These are phyloP conservation scores for Sylvilagus floridanus DNA, from an alignment of 2,797 vertebrate genomes.

Conservation along the genomic window DNA sequence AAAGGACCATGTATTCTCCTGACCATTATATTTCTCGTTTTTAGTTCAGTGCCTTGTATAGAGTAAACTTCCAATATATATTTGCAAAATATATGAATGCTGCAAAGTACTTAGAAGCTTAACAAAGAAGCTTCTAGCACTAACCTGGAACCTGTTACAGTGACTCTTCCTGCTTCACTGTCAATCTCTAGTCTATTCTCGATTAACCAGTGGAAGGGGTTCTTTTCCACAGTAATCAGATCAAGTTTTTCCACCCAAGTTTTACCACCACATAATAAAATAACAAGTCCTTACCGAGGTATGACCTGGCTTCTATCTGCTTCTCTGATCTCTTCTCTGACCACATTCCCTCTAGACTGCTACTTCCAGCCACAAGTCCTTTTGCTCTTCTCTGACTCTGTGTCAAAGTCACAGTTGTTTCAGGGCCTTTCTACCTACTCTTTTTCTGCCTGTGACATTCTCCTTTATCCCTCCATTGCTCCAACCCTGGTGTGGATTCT, in stretches of 20 bases:
- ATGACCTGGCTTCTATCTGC: neutral
- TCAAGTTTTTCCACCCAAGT: too few relatives aligned
- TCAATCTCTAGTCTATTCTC: neutral
- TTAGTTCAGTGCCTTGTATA: neutral
- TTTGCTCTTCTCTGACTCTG: neutral
- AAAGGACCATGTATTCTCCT: neutral
- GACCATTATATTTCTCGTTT: neutral
- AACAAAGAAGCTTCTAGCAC: neutral
- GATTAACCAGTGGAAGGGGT: neutral
- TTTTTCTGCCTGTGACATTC: neutral
- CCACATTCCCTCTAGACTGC: neutral
- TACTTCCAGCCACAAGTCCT: neutral
- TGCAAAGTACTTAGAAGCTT: neutral
- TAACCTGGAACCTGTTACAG: neutral
- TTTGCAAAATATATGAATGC: neutral
- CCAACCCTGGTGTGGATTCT: neutral
- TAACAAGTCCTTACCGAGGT: neutral
- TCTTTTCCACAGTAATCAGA: neutral
- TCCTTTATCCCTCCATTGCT: neutral
- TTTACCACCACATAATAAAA: neutral
- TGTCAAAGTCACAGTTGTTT: neutral
- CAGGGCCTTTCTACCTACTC: neutral
- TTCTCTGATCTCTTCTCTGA: neutral
- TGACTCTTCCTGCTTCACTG: neutral
- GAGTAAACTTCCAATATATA: neutral